Base-by-base conservation (phyloP, 2,888 invertebrate species). In the Pecten maximus region DNA sequence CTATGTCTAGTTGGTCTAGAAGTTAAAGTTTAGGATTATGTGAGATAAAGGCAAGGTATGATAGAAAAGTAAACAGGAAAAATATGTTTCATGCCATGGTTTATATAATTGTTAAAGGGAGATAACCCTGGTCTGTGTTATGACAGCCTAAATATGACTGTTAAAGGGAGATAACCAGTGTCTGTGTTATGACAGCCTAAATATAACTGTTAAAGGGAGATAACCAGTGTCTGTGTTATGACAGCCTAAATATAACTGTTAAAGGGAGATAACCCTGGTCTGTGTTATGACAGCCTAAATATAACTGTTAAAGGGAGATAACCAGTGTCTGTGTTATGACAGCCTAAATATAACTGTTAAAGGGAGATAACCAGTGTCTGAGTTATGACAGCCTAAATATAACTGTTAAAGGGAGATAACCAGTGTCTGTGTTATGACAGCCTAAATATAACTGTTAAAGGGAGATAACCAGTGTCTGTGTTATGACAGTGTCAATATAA, bases 381-480 rank as follows among this genome's bases (percentile, higher is more conserved):
- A 87, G 60, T 92, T 93, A 10, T 94, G 97, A 94, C 98, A 98
- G 93, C n/a, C n/a, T n/a, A n/a, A 99, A 93, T 98, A 98, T 91
- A 98, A 98, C 91, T 98, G 99, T 95, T 98, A 98, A 94, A 97
- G 98, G 0, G 98, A 98, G 0, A 98, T 99, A 88, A 99, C 99
- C 95, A 98, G 98, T 94, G 96, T 99, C 91, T 98, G 99, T 97
- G 98, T 98, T 0, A 98, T 50, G 50, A 2, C 2, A 16, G 8
- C 15, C 2, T 50, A 50, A 50, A 15, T 8, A 16, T 2, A 50
- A 50, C 15, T 50, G 50, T 19, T 19, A 19, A 50, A 15, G 50
- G 50, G 50, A 50, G 19, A 50, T 50, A 50, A 50, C 50, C 19
- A 8, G 6, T 8, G 19, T 50, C 50, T 50, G 50, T 44, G 44